Base-by-base conservation (phyloP, 2,888 invertebrate genomes). In the Dicyrtomina minuta region DNA sequence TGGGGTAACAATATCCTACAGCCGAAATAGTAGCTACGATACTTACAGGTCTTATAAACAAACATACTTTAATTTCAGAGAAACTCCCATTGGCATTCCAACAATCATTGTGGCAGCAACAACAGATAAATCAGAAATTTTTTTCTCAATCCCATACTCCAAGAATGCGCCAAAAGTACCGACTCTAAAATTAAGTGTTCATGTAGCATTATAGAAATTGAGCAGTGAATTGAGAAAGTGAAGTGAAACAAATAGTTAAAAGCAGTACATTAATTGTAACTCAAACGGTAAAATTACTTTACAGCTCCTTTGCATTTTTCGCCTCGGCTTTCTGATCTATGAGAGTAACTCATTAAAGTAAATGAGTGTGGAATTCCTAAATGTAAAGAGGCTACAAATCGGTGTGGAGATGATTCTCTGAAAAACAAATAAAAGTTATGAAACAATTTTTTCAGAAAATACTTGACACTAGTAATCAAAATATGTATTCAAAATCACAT, bases 61-160 rank as follows among this genome's bases (percentile, higher is more conserved):
- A 39, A 79, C 82, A 83, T 83, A 92, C 92, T 91, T 93, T 58
- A 96, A 84, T 84, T 92, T 93, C 43, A 97, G 86, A 79, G 89
- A 89, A 0, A 97, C 94, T 26, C 97, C 96, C 10, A 89, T 88
- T 0, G 95, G 93, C 33, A 92, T 85, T 2, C 96, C 96, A 20
- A 96, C 84, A 72, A 88, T 87, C 46, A 97, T 90, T 0, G 92
- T 87, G 1, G 95, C 96, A 0, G 91, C 89, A 1, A 96, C 84
- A 51, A 89, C 89, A 80, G 92, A 96, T 80, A 94, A 92, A 81
- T 93, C 89, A 0, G 96, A 93, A 33, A 97, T 87, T 81, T 92
- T 93, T 79, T 95, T 96, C 80, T 96, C 95, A 1, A 91, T 90
- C 0, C 95, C 95, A 80, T 95, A 96, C 81, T 96, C 96, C 0